Evolutionary conservation across 2,888 invertebrate genomes (phyloP).

Genomic region (Drosophila pseudotakahashii): DNA sequence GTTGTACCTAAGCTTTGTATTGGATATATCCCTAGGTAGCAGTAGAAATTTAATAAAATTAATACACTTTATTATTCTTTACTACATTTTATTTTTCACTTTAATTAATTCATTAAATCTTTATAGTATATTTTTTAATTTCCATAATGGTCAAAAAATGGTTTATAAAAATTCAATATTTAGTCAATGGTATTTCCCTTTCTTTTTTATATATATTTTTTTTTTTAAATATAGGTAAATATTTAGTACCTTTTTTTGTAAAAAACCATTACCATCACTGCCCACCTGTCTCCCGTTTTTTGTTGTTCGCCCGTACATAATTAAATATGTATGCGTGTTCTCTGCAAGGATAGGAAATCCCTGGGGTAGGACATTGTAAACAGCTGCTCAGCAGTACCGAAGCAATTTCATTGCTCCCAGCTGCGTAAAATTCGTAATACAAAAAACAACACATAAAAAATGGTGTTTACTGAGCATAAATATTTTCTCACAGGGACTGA

Average conservation of each 20-base stretch:
- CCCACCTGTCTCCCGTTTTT: conserved; percentile 11
- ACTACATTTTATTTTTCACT: no score
- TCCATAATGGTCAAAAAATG: no score
- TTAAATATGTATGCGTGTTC: conserved; percentile 25
- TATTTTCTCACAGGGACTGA: conserved; percentile 9
- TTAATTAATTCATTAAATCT: no score
- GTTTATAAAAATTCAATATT: no score
- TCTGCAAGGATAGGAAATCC: conserved; percentile 15
- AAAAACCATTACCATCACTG: neutral
- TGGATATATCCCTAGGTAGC: no score
- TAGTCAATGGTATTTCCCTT: no score
- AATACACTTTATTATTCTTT: no score
- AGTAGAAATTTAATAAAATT: no score
- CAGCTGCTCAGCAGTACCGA: conserved; percentile 26
- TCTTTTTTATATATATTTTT: no score
- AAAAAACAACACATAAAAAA: conserved; percentile 1
- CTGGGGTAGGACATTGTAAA: conserved; percentile 31
- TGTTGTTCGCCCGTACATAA: conserved; percentile 29
- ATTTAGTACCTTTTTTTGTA: neutral
- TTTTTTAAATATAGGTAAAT: no score
- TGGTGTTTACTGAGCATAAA: conserved; percentile 11
- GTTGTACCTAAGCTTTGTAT: neutral
- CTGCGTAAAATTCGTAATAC: conserved; percentile 19
- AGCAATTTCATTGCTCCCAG: conserved; percentile 31
- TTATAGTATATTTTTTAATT: no score